Conservation (phyloP, 2,113 vertebrate genomes). For the Daboia siamensis region DNA sequence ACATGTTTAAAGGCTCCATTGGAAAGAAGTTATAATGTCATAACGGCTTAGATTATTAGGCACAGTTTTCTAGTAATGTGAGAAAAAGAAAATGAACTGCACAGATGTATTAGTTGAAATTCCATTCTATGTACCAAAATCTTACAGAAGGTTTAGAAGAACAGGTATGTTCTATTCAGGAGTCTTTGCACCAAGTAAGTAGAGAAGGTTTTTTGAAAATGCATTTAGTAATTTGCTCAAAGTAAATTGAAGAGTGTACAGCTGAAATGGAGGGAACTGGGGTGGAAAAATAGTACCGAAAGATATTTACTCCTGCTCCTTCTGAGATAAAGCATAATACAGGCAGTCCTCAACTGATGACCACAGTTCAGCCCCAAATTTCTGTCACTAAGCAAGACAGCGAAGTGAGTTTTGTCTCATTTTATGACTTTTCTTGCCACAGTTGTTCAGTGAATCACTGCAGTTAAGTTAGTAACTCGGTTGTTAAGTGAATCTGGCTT, state of each 20-base stretch:
- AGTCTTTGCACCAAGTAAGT: constrained; percentile 75
- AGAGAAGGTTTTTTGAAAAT: neutral
- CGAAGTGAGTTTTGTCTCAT: neutral
- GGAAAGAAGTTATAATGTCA: neutral
- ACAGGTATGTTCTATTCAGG: constrained; percentile 66
- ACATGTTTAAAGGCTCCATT: neutral
- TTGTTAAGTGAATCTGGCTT: neutral
- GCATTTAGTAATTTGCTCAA: neutral
- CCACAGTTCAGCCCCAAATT: neutral
- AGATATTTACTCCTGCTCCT: too few species aligned
- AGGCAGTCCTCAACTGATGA: neutral
- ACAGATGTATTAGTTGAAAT: constrained; percentile 21
- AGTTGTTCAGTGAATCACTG: neutral
- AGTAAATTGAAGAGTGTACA: neutral
- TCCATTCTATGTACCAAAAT: constrained; percentile 30
- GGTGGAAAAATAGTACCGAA: neutral
- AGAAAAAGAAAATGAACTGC: constrained; percentile 12
- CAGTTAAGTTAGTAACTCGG: neutral
- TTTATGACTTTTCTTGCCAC: neutral
- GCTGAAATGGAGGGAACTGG: neutral
- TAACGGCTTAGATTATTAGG: constrained; percentile 21
- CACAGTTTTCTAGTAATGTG: constrained; percentile 15
- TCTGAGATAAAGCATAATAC: too few species aligned
- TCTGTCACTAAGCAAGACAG: neutral
- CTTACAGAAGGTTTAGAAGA: constrained; percentile 66